phyloP scores from a whole-genome alignment of 2,888 invertebrate species.

The Scaeva pyrastri region DNA sequence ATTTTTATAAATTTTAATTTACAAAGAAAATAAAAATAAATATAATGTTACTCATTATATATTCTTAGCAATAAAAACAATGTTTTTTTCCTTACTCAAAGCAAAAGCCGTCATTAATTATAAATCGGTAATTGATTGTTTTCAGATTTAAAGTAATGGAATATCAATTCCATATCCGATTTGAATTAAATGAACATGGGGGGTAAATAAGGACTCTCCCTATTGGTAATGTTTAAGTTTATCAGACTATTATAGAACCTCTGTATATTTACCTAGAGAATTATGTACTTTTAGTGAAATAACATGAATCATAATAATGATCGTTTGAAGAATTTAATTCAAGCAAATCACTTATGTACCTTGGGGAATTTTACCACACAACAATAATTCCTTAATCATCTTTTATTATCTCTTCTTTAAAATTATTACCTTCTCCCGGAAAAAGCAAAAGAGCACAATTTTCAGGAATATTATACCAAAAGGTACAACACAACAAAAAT shows the following conservation, averaged over 20 bases:
- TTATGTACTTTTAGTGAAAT: not conserved
- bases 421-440: not conserved
- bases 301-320: slow-evolving; percentile 13
- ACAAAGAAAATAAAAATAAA: not conserved
- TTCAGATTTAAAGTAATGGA: no score
- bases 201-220: no score
- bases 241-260: no score
- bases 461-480: not conserved
- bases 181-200: no score
- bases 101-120: no score
- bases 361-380: slow-evolving; percentile 50
- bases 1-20: slow-evolving; percentile 20
- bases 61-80: not conserved
- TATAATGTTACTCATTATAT: not conserved
- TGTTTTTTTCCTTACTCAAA: not conserved
- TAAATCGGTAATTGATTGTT: no score
- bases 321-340: slow-evolving; percentile 19
- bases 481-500: not conserved
- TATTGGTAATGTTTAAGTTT: no score
- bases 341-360: slow-evolving; percentile 50
- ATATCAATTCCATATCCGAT: no score
- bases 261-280: not conserved
- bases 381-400: slow-evolving; percentile 60
- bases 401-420: slow-evolving; percentile 21
- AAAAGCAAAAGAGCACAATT: slow-evolving; percentile 18